Conservation (phyloP, 2,888 invertebrate species). For the Ischnura elegans region DNA sequence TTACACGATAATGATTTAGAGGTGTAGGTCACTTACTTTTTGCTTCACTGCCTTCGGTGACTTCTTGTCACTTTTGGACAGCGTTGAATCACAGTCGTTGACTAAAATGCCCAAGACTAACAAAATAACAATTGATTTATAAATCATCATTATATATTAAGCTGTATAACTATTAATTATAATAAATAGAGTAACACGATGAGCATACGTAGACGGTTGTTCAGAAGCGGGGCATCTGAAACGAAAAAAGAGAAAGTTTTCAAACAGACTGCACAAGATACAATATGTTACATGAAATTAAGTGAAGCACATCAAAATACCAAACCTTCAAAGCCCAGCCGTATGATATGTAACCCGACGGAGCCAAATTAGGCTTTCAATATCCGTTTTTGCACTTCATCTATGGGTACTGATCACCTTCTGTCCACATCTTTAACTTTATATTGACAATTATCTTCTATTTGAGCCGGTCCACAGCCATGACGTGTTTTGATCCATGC, state of each 20-base stretch:
- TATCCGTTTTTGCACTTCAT: neutral
- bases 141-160: neutral
- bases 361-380: neutral
- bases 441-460: neutral
- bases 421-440: neutral
- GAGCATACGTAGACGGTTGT: neutral
- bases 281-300: neutral
- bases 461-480: constrained; percentile 4
- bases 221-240: neutral
- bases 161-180: neutral
- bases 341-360: neutral
- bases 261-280: neutral
- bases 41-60: constrained; percentile 73
- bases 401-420: neutral
- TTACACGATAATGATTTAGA: neutral
- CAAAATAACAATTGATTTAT: constrained; percentile 3
- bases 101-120: neutral
- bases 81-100: constrained; percentile 68
- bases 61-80: constrained; percentile 73
- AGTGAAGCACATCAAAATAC: neutral
- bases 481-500: constrained; percentile 15
- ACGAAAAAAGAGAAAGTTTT: neutral
- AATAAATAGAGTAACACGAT: neutral
- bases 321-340: neutral
- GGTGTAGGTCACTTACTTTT: constrained; percentile 72